Evolutionary conservation across 2,888 invertebrate genomes (phyloP), one percentile per base, ranked within the genome.

Genomic region (Lagria hirta): DNA sequence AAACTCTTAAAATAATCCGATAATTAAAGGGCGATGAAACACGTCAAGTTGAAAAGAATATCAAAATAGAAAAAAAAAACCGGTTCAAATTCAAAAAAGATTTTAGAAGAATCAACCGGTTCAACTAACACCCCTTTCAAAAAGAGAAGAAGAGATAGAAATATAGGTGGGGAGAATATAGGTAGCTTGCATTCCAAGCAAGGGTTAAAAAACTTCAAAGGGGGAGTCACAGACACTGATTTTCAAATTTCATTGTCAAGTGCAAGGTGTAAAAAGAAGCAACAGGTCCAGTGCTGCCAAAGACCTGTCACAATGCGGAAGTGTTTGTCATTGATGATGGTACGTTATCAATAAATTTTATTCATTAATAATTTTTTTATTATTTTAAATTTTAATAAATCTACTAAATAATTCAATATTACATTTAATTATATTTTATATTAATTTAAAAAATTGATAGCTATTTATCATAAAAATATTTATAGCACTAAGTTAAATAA

Each of bases 161-260:
- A 27, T 12, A 15, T 20, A 26, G 17, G 18, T 15, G 16, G 8
- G 24, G 32, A 30, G 22, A 40, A 13, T 27, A 41, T n/a, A 30
- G 33, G 22, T 22, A 10, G 22, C 48, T 55, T 49, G 55, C 64
- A 65, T 66, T 64, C 66, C 62, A 58, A 54, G 60, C 65, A 63
- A 66, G 69, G 34, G 69, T 69, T 68, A 68, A 68, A 70, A 69
- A 70, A 66, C 68, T 68, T 64, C 55, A 61, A 66, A 67, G 68
- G 69, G n/a, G n/a, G 68, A 69, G 68, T 68, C 64, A 68, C 69
- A 66, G 64, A 64, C 66, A 60, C 58, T 68, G 69, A 68, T 67
- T 68, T 68, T 69, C 60, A 23, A n/a, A 15, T 30, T 37, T 37
- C 35, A 46, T 46, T 47, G 48, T 50, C 27, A 23, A 38, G 27